Evolutionary conservation across 2,113 vertebrate genomes (phyloP).

Genomic region (Alexandromys fortis): DNA sequence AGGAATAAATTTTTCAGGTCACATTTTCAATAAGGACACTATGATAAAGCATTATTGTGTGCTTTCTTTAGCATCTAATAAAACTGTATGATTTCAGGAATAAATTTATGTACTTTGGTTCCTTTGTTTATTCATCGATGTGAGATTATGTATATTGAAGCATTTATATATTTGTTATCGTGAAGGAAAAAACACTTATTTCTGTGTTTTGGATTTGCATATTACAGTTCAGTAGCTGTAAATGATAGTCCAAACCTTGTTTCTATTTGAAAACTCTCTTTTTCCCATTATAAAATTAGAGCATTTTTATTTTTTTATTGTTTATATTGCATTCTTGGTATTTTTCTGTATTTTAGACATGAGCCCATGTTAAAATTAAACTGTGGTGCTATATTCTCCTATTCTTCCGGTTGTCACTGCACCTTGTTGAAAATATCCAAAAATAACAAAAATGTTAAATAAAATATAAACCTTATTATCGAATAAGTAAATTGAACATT

Average conservation of each 20-base stretch:
- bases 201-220: neutral
- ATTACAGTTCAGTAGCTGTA: neutral
- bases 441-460: slow-evolving; percentile 1
- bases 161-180: neutral
- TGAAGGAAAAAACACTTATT: neutral
- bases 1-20: neutral
- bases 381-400: neutral
- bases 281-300: neutral
- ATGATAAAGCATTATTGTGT: neutral
- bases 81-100: neutral
- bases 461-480: neutral
- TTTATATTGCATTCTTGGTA: neutral
- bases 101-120: neutral
- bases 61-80: neutral
- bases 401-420: neutral
- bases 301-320: neutral
- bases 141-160: neutral
- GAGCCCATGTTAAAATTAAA: neutral
- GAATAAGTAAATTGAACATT: neutral
- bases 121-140: neutral
- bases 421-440: neutral
- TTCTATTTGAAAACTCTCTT: neutral
- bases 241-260: neutral
- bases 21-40: neutral
- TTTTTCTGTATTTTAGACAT: neutral